These are phyloP conservation scores for Schizopygopsis pylzovi DNA, from an alignment of 2,797 vertebrate species.

Conservation along the genomic window DNA sequence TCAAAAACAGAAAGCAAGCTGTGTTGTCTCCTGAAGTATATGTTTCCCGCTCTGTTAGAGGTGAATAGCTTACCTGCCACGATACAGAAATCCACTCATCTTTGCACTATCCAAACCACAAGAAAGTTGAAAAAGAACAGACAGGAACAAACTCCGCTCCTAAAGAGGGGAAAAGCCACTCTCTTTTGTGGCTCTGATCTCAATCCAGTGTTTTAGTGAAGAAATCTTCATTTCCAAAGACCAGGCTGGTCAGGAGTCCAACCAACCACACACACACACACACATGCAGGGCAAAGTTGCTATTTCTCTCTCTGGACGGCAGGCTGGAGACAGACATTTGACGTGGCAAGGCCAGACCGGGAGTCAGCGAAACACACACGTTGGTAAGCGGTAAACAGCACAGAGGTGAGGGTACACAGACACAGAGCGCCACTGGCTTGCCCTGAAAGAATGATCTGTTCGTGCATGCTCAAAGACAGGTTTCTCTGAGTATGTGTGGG, in stretches of 20 bases:
- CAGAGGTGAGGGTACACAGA: slow-evolving; percentile 69
- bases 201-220: slow-evolving; percentile 53
- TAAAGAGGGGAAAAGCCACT: slow-evolving; percentile 39
- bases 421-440: slow-evolving; percentile 58
- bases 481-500: slow-evolving; percentile 60
- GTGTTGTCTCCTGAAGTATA: background rate
- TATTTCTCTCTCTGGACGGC: slow-evolving; percentile 54
- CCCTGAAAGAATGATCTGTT: slow-evolving; percentile 79
- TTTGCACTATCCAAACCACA: slow-evolving; percentile 45
- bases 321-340: slow-evolving; percentile 65
- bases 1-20: slow-evolving; percentile 8
- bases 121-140: slow-evolving; percentile 52
- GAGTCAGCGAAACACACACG: slow-evolving; percentile 49
- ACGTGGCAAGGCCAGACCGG: slow-evolving; percentile 75
- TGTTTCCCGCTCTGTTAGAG: background rate
- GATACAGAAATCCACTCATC: slow-evolving; percentile 79
- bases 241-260: slow-evolving; percentile 55
- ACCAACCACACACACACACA: slow-evolving; percentile 38
- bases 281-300: slow-evolving; percentile 1
- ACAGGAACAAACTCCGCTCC: slow-evolving; percentile 48
- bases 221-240: slow-evolving; percentile 60
- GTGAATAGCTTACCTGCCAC: slow-evolving; percentile 75
- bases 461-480: slow-evolving; percentile 69
- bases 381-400: slow-evolving; percentile 67
- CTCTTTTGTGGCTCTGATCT: slow-evolving; percentile 46